A percentile compares a stretch with the other conserved stretches of the same genome.
Evolutionary conservation across 2,888 invertebrate genomes (phyloP).

Genomic region (Clitarchus hookeri): DNA sequence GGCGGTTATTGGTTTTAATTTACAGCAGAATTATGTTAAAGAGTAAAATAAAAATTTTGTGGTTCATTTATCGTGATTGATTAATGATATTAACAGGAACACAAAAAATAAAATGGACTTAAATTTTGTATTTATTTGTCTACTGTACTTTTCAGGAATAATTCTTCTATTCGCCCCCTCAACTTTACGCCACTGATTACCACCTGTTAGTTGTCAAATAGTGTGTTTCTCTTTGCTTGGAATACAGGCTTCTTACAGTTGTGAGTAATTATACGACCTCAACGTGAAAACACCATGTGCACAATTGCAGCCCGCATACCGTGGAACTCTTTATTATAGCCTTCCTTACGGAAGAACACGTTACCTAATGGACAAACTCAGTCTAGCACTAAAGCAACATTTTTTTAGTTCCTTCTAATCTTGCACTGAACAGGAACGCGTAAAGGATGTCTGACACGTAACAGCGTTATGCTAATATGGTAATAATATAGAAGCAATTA

Average conservation of each 20-base stretch:
- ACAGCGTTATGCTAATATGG: background rate
- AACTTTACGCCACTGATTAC: too few species aligned
- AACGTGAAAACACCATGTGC: background rate
- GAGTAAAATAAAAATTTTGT: too few species aligned
- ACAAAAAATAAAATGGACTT: too few species aligned
- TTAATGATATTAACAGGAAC: too few species aligned
- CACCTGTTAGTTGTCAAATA: background rate
- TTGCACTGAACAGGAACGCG: background rate
- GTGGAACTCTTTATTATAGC: background rate
- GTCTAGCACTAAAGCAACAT: background rate
- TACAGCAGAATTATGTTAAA: too few species aligned
- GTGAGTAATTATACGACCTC: background rate
- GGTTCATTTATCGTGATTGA: too few species aligned
- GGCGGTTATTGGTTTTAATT: too few species aligned
- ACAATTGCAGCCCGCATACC: background rate
- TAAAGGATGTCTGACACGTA: background rate
- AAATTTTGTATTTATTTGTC: too few species aligned
- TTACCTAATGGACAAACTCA: background rate
- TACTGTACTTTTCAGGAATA: too few species aligned
- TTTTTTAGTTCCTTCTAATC: background rate
- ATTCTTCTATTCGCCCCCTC: too few species aligned
- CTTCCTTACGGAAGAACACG: background rate
- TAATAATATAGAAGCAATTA: background rate
- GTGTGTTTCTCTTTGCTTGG: background rate
- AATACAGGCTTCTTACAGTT: background rate